A percentile compares a stretch with the other conserved stretches of the same genome.
phyloP scores from a whole-genome alignment of 1,140 invertebrate genomes.

The Caenorhabditis tropicalis region DNA sequence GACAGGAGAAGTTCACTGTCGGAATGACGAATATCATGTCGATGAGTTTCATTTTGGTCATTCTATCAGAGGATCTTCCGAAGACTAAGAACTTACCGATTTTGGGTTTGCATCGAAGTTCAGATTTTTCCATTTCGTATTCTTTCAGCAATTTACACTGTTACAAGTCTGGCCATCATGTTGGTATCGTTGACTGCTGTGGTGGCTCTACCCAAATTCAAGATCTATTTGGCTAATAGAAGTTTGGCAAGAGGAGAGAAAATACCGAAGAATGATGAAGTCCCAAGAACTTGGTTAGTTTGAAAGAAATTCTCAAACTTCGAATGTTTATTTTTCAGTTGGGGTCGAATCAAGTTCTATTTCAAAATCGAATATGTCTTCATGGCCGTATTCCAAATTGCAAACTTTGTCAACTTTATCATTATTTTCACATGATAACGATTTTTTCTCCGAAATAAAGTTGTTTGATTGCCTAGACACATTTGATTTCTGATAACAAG shows the following conservation, averaged over 20 bases:
- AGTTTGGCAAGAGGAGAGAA: not conserved
- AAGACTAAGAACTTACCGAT: constrained; percentile 43
- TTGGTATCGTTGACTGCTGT: not conserved
- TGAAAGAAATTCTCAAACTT: not conserved
- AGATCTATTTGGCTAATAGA: not conserved
- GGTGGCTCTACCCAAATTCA: not conserved
- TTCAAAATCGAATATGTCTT: constrained; percentile 31
- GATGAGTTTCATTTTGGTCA: constrained; percentile 41
- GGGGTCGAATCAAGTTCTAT: constrained; percentile 20
- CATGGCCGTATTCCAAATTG: constrained; percentile 26
- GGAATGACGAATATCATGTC: constrained; percentile 43
- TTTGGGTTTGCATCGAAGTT: not conserved
- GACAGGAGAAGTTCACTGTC: not conserved
- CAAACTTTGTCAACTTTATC: constrained; percentile 41
- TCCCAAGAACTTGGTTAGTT: constrained; percentile 1
- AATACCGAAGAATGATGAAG: constrained; percentile 25
- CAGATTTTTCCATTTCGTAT: not conserved
- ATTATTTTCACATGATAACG: constrained; percentile 25
- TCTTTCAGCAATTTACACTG: constrained; percentile 14
- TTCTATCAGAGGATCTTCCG: constrained; percentile 24
- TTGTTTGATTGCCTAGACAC: not conserved
- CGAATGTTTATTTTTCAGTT: not conserved
- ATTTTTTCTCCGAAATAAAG: not conserved
- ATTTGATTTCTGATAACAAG: not conserved
- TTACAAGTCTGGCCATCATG: constrained; percentile 2